Conservation (phyloP, 2,113 vertebrate genomes). For the Xenopus borealis region DNA sequence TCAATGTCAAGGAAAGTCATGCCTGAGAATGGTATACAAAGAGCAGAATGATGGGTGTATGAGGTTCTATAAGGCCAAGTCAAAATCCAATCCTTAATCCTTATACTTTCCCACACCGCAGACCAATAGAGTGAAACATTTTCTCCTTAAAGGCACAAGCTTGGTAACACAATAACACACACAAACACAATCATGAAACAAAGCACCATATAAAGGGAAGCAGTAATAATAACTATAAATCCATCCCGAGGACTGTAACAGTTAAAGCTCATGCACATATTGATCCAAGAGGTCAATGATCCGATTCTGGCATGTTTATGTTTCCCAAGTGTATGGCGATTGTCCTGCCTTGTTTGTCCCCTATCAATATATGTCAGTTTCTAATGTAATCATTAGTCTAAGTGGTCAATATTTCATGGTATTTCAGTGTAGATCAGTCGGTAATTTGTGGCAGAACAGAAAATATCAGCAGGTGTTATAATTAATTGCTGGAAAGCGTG, state of each 20-base stretch:
- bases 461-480: neutral
- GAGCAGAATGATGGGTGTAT: too few relatives aligned
- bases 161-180: too few relatives aligned
- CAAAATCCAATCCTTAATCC: too few relatives aligned
- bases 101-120: too few relatives aligned
- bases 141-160: too few relatives aligned
- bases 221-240: too few relatives aligned
- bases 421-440: neutral
- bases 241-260: neutral
- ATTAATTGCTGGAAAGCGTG: neutral
- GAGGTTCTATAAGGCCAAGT: too few relatives aligned
- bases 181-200: too few relatives aligned
- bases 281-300: slow-evolving; percentile 7
- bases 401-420: neutral
- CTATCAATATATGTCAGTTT: neutral
- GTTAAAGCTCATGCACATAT: neutral
- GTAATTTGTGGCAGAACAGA: neutral
- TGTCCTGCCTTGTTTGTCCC: neutral
- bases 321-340: slow-evolving; percentile 12
- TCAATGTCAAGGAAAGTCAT: too few relatives aligned
- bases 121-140: too few relatives aligned
- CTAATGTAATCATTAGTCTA: neutral
- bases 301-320: slow-evolving; percentile 7
- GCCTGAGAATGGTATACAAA: too few relatives aligned
- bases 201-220: too few relatives aligned